Evolutionary conservation across 2,113 vertebrate species (phyloP).

Genomic region (Otocyon megalotis): DNA sequence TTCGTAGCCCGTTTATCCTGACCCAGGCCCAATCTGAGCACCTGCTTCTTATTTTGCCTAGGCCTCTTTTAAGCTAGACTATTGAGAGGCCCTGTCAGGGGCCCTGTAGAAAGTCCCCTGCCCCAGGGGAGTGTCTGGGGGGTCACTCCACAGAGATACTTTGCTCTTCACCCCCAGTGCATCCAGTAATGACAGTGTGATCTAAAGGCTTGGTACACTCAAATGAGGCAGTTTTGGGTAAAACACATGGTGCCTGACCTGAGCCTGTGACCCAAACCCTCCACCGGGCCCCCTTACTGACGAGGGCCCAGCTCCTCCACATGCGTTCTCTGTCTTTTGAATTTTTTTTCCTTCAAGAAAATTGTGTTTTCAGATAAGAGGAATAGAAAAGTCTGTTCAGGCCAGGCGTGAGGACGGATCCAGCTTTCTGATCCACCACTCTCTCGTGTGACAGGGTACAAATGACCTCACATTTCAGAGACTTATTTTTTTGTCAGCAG

Average conservation of each 20-base stretch:
- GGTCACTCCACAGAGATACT: neutral
- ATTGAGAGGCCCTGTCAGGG: neutral
- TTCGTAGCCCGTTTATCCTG: neutral
- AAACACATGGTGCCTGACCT: rapidly evolving
- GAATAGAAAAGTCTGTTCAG: neutral
- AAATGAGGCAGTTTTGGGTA: neutral
- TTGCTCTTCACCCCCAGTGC: too few relatives aligned
- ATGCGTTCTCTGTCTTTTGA: neutral
- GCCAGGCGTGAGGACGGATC: neutral
- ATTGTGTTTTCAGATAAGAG: neutral
- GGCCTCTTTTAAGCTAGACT: neutral
- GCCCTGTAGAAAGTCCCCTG: neutral
- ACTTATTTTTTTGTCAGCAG: neutral
- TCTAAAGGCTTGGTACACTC: neutral
- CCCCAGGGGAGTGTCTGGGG: neutral
- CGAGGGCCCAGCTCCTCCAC: neutral
- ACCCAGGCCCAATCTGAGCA: neutral
- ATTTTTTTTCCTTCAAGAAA: neutral
- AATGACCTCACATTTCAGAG: neutral
- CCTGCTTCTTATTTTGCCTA: too few relatives aligned
- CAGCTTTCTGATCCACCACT: neutral
- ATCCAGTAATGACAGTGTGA: neutral
- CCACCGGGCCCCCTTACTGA: rapidly evolving
- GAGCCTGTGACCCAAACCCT: neutral
- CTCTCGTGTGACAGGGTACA: neutral